Conservation (phyloP, 2,797 vertebrate genomes). For the Apodemus agrarius region DNA sequence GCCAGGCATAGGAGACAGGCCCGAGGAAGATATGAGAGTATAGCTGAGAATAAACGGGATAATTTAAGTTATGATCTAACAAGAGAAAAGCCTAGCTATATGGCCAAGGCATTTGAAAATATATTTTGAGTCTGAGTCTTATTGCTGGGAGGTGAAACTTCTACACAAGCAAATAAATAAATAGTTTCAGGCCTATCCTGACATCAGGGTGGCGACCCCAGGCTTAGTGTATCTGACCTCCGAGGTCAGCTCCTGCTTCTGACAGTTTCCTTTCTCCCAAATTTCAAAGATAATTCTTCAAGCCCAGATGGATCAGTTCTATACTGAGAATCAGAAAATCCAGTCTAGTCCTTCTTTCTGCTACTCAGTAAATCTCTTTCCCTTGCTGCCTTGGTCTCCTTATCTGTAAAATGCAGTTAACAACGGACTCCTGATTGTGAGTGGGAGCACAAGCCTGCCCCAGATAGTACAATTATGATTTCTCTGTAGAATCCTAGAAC, state of each 20-base stretch:
- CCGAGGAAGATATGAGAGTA: not conserved
- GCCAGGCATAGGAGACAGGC: not conserved
- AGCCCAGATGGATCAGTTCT: not conserved
- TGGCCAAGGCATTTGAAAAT: not conserved
- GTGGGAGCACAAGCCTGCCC: not conserved
- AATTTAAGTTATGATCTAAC: not conserved
- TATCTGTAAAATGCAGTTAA: not conserved
- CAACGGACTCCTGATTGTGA: not conserved
- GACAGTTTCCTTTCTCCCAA: not conserved
- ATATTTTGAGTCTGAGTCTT: not conserved
- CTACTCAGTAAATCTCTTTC: not conserved
- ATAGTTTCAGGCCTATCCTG: not conserved
- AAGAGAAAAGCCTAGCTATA: not conserved
- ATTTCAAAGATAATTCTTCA: not conserved
- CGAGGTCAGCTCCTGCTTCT: not conserved
- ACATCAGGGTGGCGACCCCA: not conserved
- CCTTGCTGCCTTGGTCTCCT: not conserved
- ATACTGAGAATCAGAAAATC: not conserved
- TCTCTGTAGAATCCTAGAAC: not conserved
- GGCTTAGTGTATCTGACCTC: not conserved
- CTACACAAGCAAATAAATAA: not conserved
- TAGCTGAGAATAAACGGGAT: not conserved
- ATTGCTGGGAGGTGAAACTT: not conserved
- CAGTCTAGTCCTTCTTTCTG: not conserved
- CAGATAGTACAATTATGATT: not conserved